phyloP scores from a whole-genome alignment of 92 coral and sea anemone genomes.

The Anthopleura xanthogrammica region DNA sequence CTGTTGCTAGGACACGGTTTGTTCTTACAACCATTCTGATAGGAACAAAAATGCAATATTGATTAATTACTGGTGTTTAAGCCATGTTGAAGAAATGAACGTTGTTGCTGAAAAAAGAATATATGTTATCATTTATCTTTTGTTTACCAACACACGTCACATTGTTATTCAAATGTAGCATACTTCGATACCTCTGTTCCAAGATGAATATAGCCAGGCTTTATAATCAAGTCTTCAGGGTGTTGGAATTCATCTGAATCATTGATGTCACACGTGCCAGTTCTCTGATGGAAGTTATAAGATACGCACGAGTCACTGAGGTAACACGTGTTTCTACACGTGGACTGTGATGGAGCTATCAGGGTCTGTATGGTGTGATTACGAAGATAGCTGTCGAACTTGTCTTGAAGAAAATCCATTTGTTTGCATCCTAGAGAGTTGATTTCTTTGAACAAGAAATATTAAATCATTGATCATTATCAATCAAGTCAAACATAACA shows the following conservation, averaged over 20 bases:
- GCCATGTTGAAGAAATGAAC: too few relatives aligned
- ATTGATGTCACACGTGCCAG: conserved; percentile 18
- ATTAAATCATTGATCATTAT: too few relatives aligned
- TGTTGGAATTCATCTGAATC: conserved; percentile 22
- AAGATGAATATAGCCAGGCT: not conserved
- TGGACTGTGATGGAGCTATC: not conserved
- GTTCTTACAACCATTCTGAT: conserved; percentile 2
- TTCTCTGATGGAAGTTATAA: conserved; percentile 10
- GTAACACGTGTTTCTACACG: conserved; percentile 14
- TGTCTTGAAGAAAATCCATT: not conserved
- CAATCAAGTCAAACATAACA: too few relatives aligned
- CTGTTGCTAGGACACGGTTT: conserved; percentile 17
- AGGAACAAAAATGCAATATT: not conserved
- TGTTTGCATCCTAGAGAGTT: not conserved
- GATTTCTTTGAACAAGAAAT: not conserved
- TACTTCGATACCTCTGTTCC: conserved; percentile 7
- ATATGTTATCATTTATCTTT: too few relatives aligned
- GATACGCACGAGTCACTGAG: conserved; percentile 11
- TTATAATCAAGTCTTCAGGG: not conserved
- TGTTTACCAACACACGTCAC: too few relatives aligned
- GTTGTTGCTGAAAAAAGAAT: too few relatives aligned
- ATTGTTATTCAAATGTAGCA: too few relatives aligned
- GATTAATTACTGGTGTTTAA: not conserved
- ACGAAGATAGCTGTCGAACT: not conserved
- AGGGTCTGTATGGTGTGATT: not conserved